Base-by-base conservation (phyloP, 2,888 invertebrate species). In the Choreutis nemorana region DNA sequence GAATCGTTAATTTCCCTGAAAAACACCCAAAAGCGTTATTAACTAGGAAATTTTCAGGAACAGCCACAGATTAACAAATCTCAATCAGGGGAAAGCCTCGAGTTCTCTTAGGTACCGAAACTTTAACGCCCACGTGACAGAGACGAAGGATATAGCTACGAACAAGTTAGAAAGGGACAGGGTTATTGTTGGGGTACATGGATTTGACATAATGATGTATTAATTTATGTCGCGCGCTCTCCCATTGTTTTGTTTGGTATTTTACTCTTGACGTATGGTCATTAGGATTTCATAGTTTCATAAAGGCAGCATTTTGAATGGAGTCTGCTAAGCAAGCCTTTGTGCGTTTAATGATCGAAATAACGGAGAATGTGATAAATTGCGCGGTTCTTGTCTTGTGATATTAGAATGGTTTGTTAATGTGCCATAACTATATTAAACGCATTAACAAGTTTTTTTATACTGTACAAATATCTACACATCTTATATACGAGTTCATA, bases 171-270 rank as follows among this genome's bases (percentile, higher is more conserved):
- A 60, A 35, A 20, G 51, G 40, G 66, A 61, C 30, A 31, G 47
- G 9, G 27, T 35, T 44, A 33, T 46, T 48, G 50, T 45, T 60
- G 54, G 61, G 55, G 55, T 53, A 57, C 49, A 53, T 78, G 78
- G 64, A 61, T 59, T 63, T 78, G 78, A 77, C 78, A 73, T 77
- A 78, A 78, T 78, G 78, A 78, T 78, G 71, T 77, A 78, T 78
- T 78, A 78, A 78, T 78, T 77, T 77, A 73, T 73, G 72, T 72
- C 73, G 68, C 66, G 55, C 48, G 63, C 68, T n/a, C n/a, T 56
- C 44, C 71, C 50, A 72, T 78, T 78, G 77, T 77, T 75, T 75
- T 67, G 71, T 62, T 67, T 70, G 72, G 73, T 77, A 71, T 77
- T 75, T 75, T 70, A 67, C 65, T 58, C 45, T 59, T 75, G 77